Base-by-base conservation (phyloP, 2,113 vertebrate species). In the Mola mola region DNA sequence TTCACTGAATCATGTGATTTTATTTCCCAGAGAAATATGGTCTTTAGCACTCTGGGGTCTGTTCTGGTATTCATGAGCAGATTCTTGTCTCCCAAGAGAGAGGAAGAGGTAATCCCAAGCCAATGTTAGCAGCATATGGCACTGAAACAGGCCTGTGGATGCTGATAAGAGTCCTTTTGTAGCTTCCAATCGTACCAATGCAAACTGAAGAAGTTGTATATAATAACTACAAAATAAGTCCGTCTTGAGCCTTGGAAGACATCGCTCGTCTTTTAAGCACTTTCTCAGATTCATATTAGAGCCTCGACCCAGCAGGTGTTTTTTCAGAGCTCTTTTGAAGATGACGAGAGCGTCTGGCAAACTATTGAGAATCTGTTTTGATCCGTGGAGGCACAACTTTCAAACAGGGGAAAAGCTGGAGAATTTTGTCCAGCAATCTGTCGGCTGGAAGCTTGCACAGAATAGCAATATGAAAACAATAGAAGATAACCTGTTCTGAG, bases 221-320 rank as follows among this genome's bases (percentile, higher is more conserved):
- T 36, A 38, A 53, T 0, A 36, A 48, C 51, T 70, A 44, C 43
- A 58, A 50, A 65, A 66, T 59, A 33, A 41, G 15, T 21, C 8
- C 38, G 73, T 66, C 68, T 48, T 78, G 10, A 37, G 49, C 11
- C 34, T 61, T 44, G 19, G 43, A 67, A 72, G 31, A 47, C 29
- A n/a, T 46, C 8, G 0, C 15, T 57, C 8, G 7, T 49, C 57
- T 58, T 58, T 47, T 28, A 57, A 65, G 47, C 7, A 24, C 47
- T 22, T 56, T 28, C 42, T 58, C 40, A 46, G 50, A 71, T 61
- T 21, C 46, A 63, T 20, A n/a, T 19, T 36, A 17, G 67, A 36
- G 42, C 33, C 34, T 55, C 19, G 4, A 55, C 51, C 29, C 55
- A 41, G 66, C 59, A 81, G 72, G 56, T 76, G 65, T 43, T 80